phyloP scores from a whole-genome alignment of 1,140 invertebrate genomes.

The Glomeris maerens region DNA sequence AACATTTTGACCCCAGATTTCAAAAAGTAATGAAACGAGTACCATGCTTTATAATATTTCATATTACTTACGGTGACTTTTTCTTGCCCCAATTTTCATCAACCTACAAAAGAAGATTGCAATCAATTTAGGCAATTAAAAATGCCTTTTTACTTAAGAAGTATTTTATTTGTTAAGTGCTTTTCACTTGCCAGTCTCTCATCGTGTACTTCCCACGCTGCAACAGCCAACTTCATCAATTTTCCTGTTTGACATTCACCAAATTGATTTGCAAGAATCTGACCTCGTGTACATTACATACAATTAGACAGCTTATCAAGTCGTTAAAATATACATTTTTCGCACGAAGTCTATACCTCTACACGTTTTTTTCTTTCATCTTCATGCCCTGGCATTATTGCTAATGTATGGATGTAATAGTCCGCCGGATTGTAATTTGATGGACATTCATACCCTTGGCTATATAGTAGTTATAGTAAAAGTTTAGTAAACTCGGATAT shows the following conservation, averaged over 20 bases:
- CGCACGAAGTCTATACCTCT: slow-evolving; percentile 5
- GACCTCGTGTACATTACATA: slow-evolving; percentile 41
- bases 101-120: too few relatives aligned
- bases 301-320: slow-evolving; percentile 42
- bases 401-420: slow-evolving; percentile 81
- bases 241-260: slow-evolving; percentile 42
- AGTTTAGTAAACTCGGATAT: slow-evolving; percentile 4
- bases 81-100: too few relatives aligned
- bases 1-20: too few relatives aligned
- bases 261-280: slow-evolving; percentile 63
- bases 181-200: too few relatives aligned
- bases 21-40: too few relatives aligned
- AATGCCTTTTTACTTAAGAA: too few relatives aligned
- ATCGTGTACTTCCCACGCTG: too few relatives aligned
- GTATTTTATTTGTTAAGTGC: too few relatives aligned
- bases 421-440: slow-evolving; percentile 89
- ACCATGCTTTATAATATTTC: too few relatives aligned
- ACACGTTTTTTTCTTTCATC: slow-evolving; percentile 26
- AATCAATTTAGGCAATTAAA: too few relatives aligned
- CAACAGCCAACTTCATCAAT: slow-evolving; percentile 17
- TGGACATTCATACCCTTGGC: slow-evolving; percentile 35
- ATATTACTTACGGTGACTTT: too few relatives aligned
- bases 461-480: slow-evolving; percentile 18
- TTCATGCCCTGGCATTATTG: slow-evolving; percentile 68
- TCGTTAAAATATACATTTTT: slow-evolving; percentile 1